These are phyloP conservation scores for Engystomops pustulosus DNA, from an alignment of 2,113 vertebrate genomes.

Conservation along the genomic window DNA sequence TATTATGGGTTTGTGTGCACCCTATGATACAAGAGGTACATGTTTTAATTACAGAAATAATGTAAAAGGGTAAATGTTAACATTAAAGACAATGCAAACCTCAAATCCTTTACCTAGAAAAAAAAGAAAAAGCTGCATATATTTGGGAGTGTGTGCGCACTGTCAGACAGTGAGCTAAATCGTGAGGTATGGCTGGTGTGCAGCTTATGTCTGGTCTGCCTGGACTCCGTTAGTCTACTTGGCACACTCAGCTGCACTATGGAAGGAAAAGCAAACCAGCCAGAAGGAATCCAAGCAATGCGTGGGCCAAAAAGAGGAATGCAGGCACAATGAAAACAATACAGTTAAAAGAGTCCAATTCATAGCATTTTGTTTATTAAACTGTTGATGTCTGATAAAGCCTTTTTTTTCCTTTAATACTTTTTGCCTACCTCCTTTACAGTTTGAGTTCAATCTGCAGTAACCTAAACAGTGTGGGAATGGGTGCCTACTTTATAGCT, in stretches of 20 bases:
- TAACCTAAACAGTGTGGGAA: too few species aligned
- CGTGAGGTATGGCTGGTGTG: constrained; percentile 45
- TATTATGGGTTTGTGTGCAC: too few species aligned
- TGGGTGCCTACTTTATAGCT: too few species aligned
- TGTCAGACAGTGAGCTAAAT: constrained; percentile 59
- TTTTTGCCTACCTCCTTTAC: not conserved
- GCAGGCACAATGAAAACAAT: constrained; percentile 52
- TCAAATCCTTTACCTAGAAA: constrained; percentile 23
- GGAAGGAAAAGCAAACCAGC: constrained; percentile 53
- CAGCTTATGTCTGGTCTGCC: constrained; percentile 49
- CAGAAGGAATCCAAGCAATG: constrained; percentile 71
- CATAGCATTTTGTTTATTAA: constrained; percentile 24
- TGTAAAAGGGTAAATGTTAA: too few species aligned
- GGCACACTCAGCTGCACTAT: constrained; percentile 48
- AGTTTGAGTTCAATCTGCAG: too few species aligned
- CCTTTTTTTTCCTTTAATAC: not conserved
- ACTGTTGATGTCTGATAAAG: not conserved
- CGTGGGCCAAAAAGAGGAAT: constrained; percentile 60
- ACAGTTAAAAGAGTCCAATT: constrained; percentile 20
- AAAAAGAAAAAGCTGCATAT: constrained; percentile 23
- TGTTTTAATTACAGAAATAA: too few species aligned
- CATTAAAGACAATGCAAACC: not conserved
- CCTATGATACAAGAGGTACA: too few species aligned
- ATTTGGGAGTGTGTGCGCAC: constrained; percentile 28
- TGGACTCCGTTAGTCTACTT: constrained; percentile 51